Base-by-base conservation (phyloP, 1,140 invertebrate genomes). In the Drosophila watanabei region DNA sequence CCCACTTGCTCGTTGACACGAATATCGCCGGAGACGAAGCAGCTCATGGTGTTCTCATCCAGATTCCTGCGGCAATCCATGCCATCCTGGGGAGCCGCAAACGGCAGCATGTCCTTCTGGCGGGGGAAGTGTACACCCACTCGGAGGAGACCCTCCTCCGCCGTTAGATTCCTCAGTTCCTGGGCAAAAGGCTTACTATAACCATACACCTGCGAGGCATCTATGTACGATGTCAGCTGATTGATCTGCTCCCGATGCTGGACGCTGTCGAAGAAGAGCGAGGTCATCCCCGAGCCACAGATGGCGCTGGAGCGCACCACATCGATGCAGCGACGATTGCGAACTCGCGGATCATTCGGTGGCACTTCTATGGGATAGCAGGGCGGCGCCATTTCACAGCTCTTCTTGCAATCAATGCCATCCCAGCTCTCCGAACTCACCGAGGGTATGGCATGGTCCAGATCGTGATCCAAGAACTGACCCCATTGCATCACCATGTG, bases 401-500 rank as follows among this genome's bases (percentile, higher is more conserved):
- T 98, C 82, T 97, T 97, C 88, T 98, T 98, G 93, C 98, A 99
- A 88, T 98, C 97, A 30, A 98, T 95, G 0, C 98, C 98, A 92
- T 99, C 98, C 95, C 99, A 99, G 58, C 97, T 98, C 89, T 98
- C 97, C 56, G 97, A 97, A 75, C 98, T 98, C 0, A 99, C 96
- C 0, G 98, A 97, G 4, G 98, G 98, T 24, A 99, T 95, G 2
- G 98, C 96, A 88, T 99, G 98, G 89, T 98, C 98, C 39, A 99
- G 94, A 93, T 99, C 99, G 89, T 99, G 99, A 93, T 99, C 99
- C 11, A 99, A 87, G 94, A 99, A 99, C 93, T 99, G 99, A 3
- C 99, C 99, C 99, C 99, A 99, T 93, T 99, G 99, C 99, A 99
- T 99, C 1, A 99, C 95, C 98, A 99, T 99, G 82, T 99, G 98